Base-by-base conservation (phyloP, 2,797 vertebrate species). In the Epinephelus malabaricus region DNA sequence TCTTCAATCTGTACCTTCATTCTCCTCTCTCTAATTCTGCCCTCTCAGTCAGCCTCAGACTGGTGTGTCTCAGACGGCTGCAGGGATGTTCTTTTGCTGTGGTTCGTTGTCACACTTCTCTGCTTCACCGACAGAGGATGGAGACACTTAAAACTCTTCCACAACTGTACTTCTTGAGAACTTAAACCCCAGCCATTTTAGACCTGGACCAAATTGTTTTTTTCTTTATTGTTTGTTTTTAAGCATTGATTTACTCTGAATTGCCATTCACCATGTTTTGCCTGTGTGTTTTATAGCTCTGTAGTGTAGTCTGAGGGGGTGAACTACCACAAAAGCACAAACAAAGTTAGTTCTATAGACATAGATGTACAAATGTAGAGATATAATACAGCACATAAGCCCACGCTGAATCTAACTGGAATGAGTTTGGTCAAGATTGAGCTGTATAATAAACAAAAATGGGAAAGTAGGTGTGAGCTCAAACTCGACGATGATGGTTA, bases 61-160 rank as follows among this genome's bases (percentile, higher is more conserved):
- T 18, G 19, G 7, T 55, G 43, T 45, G 50, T 75, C 51, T 71
- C 64, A 51, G 58, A 34, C 64, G 43, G 21, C 51, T 69, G 34
- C 38, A 50, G 53, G 19, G 46, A 64, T 81, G 43, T 55, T 71
- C 47, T 60, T 45, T 34, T n/a, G 19, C 43, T 18, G 38, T 49
- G 78, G 40, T 73, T 72, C 64, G 34, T 80, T 60, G 55, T 84
- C 70, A 75, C 67, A 68, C 70, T 59, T 71, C 34, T 65, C 21
- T 73, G 65, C 66, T 69, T 60, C 75, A 70, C 61, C 19, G 21
- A 34, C 43, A 58, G 50, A 69, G 53, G 45, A 82, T 54, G 43
- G 21, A 73, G 69, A 69, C 25, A 6, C 51, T 21, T 54, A 66
- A 66, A 79, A 27, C 69, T 67, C 43, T 65, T 62, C 27, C 23